Conservation (phyloP, 2,113 vertebrate genomes). For the Osmerus eperlanus region DNA sequence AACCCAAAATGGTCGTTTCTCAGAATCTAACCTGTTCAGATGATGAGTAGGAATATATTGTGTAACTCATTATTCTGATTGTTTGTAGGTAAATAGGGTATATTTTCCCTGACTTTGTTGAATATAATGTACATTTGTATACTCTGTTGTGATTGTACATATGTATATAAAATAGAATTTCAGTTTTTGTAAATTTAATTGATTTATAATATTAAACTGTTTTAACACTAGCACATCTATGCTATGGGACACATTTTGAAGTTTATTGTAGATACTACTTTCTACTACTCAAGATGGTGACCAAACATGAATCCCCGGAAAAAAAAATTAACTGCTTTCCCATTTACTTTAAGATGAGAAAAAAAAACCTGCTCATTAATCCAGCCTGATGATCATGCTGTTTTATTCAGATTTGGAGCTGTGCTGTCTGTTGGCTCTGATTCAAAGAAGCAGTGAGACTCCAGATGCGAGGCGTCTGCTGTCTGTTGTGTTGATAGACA, state of each 20-base stretch:
- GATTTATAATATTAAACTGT: constrained; percentile 53
- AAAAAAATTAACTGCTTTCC: too few species aligned
- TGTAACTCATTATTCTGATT: neutral
- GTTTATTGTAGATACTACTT: too few species aligned
- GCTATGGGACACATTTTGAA: too few species aligned
- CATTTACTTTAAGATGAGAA: too few species aligned
- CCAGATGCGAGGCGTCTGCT: neutral
- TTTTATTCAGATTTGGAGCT: too few species aligned
- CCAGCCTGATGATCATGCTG: too few species aligned
- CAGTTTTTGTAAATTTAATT: constrained; percentile 66
- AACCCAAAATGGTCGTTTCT: neutral
- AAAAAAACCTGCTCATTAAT: too few species aligned
- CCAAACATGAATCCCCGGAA: too few species aligned
- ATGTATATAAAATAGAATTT: constrained; percentile 69
- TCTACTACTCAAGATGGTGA: too few species aligned
- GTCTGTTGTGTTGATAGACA: neutral
- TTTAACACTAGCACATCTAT: constrained; percentile 12
- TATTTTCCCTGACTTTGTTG: constrained; percentile 32
- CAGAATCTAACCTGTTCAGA: neutral
- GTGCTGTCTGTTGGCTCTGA: too few species aligned
- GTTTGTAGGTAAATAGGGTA: constrained; percentile 22
- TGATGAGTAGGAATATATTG: neutral
- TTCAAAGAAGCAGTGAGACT: too few species aligned
- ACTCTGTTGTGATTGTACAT: constrained; percentile 67
- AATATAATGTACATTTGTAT: constrained; percentile 64